phyloP scores from a whole-genome alignment of 2,797 vertebrate species.

The Nannoperca australis region DNA sequence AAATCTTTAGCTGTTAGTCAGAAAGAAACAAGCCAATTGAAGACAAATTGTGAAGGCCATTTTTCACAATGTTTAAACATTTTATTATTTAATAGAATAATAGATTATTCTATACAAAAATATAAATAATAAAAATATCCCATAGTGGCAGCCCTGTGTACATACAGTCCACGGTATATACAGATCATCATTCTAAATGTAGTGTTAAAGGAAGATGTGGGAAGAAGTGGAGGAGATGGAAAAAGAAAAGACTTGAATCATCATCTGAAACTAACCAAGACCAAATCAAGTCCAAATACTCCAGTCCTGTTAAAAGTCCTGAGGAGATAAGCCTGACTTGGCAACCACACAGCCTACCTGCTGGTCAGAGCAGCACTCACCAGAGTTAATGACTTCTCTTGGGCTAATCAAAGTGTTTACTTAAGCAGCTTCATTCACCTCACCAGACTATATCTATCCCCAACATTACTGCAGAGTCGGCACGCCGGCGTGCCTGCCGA shows the following conservation, averaged over 20 bases:
- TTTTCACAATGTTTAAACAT: no score
- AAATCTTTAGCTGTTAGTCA: not conserved
- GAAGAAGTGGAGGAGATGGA: not conserved
- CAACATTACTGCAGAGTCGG: slow-evolving; percentile 46
- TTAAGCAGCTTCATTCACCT: slow-evolving; percentile 34
- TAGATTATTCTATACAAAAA: not conserved
- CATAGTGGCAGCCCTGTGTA: not conserved
- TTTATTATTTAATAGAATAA: no score
- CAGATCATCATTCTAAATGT: not conserved
- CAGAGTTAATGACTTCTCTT: slow-evolving; percentile 51
- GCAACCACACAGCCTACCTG: slow-evolving; percentile 18
- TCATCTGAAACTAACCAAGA: not conserved
- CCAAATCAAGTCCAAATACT: not conserved
- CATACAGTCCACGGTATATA: not conserved
- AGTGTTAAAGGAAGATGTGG: not conserved
- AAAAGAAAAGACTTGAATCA: not conserved
- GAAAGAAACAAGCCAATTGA: no score
- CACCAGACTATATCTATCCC: slow-evolving; percentile 32
- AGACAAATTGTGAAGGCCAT: no score
- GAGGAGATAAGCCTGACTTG: slow-evolving; percentile 16
- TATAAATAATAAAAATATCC: not conserved
- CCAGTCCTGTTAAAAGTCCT: not conserved
- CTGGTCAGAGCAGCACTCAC: slow-evolving; percentile 35
- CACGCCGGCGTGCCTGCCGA: slow-evolving; percentile 37
- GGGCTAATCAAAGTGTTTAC: slow-evolving; percentile 47